A percentile compares a stretch with the other conserved stretches of the same genome.
Conservation (phyloP, 2,113 vertebrate species). For the Hiodon alosoides region DNA sequence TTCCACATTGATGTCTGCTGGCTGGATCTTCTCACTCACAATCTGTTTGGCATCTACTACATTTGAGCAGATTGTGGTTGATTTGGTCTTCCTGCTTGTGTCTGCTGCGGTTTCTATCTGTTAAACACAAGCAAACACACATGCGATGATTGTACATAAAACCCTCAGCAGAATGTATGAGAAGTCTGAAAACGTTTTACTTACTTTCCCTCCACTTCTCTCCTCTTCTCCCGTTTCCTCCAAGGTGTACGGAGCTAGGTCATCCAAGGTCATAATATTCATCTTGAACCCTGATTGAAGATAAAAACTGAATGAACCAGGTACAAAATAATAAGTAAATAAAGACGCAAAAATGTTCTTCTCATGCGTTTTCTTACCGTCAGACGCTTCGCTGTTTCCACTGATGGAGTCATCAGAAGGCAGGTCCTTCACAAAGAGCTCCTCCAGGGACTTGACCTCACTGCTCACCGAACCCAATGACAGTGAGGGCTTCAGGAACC, state of each 20-base stretch:
- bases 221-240: constrained; percentile 27
- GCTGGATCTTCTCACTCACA: neutral
- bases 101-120: neutral
- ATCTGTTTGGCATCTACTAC: neutral
- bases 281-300: constrained; percentile 67
- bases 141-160: neutral
- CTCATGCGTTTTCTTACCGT: constrained; percentile 50
- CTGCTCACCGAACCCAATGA: constrained; percentile 38
- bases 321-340: neutral
- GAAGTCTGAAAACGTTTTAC: neutral
- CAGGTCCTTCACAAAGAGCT: constrained; percentile 51
- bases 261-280: constrained; percentile 76
- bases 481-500: constrained; percentile 24
- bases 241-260: constrained; percentile 52
- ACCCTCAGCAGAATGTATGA: neutral
- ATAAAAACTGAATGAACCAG: constrained; percentile 13
- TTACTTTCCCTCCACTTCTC: constrained; percentile 41
- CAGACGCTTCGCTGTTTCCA: constrained; percentile 45
- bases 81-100: neutral
- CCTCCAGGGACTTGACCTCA: constrained; percentile 61
- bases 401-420: constrained; percentile 39
- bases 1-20: constrained; percentile 2
- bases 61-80: neutral
- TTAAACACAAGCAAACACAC: neutral
- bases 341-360: neutral